These are phyloP conservation scores for Synodontis membranacea DNA, from an alignment of 2,113 vertebrate species.

Conservation along the genomic window DNA sequence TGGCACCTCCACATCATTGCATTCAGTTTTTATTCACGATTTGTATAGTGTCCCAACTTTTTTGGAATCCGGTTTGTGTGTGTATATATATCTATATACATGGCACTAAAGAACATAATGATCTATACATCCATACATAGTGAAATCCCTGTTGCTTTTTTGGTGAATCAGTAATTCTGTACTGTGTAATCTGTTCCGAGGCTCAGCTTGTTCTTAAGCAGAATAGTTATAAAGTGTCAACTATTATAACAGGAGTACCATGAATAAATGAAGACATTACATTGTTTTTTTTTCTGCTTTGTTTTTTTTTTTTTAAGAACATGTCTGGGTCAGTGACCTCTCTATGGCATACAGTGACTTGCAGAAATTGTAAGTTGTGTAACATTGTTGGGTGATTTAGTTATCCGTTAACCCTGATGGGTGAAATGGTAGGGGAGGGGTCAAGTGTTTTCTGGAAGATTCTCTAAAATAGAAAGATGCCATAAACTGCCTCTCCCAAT, in stretches of 20 bases:
- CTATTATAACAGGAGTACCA: neutral
- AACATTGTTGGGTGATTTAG: constrained; percentile 1
- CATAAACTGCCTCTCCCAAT: neutral
- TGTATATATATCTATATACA: neutral
- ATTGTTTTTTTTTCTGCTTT: neutral
- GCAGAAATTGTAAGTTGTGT: constrained; percentile 35
- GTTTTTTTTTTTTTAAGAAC: neutral
- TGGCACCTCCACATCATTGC: no score
- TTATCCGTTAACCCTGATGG: constrained; percentile 12
- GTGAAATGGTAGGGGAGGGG: neutral
- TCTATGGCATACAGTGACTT: constrained; percentile 40
- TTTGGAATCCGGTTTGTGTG: no score
- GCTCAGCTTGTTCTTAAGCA: neutral
- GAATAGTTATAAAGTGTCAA: neutral
- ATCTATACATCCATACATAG: neutral
- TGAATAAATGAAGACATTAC: neutral
- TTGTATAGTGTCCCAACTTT: no score
- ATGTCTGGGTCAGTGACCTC: neutral
- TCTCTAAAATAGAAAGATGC: neutral
- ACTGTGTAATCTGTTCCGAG: neutral
- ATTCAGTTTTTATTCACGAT: no score
- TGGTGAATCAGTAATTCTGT: neutral
- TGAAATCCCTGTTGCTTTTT: neutral
- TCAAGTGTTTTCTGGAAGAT: constrained; percentile 9
- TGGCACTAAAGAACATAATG: neutral